Conservation (phyloP, 2,888 invertebrate species). For the Drosophila sordidula region DNA sequence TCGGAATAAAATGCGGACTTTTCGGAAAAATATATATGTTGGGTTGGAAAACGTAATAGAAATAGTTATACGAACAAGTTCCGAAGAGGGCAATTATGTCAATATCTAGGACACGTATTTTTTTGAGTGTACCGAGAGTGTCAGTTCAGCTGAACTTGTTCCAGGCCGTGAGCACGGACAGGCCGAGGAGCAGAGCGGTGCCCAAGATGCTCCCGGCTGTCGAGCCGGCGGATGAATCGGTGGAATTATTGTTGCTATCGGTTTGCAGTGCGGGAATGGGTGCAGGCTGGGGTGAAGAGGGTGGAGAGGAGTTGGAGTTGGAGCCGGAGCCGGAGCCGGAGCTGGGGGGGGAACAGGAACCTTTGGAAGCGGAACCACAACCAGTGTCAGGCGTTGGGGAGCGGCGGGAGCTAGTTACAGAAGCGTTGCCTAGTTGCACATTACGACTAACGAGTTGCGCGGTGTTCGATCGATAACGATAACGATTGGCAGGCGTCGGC, state of each 20-base stretch:
- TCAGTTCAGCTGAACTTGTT: conserved; percentile 63
- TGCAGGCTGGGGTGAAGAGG: conserved; percentile 10
- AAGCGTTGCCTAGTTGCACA: conserved; percentile 79
- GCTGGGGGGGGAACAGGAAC: conserved; percentile 38
- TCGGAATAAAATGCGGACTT: no score
- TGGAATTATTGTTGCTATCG: conserved; percentile 48
- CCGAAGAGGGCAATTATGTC: no score
- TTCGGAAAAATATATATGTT: no score
- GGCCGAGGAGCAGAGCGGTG: conserved; percentile 81
- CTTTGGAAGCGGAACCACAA: conserved; percentile 71
- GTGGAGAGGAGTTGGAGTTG: conserved; percentile 22
- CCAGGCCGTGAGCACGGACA: conserved; percentile 83
- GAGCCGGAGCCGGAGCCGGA: conserved; percentile 2
- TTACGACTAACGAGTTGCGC: conserved; percentile 71
- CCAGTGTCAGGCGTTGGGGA: conserved; percentile 59
- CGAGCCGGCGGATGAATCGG: conserved; percentile 48
- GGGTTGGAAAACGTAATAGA: no score
- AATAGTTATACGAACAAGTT: no score
- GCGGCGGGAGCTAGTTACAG: conserved; percentile 66
- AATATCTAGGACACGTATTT: background rate
- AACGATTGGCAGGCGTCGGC: conserved; percentile 53
- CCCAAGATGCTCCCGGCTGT: conserved; percentile 85
- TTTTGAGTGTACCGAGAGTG: conserved; percentile 2
- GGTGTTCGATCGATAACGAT: conserved; percentile 73
- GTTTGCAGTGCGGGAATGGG: conserved; percentile 16